Percentiles rank a stretch among this genome's conserved stretches.
Conservation (phyloP, 2,113 vertebrate genomes). For the Brachypteracias leptosomus region DNA sequence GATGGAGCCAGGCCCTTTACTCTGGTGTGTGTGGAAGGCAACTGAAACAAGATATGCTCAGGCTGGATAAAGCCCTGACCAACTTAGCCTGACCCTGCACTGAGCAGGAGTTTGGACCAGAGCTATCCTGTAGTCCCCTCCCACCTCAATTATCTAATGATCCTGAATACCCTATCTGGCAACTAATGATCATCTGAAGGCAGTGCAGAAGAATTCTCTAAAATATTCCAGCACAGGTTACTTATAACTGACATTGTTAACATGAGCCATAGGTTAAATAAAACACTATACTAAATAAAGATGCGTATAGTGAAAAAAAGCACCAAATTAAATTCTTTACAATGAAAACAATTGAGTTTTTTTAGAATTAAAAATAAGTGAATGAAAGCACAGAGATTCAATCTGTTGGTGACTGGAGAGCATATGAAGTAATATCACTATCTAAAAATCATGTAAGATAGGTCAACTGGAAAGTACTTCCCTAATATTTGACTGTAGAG, state of each 20-base stretch:
- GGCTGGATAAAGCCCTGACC: background rate
- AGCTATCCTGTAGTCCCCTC: background rate
- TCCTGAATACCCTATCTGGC: background rate
- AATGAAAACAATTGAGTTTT: background rate
- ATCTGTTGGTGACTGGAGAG: background rate
- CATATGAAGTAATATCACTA: background rate
- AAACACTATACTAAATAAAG: background rate
- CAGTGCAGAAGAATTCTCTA: background rate
- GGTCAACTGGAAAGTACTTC: background rate
- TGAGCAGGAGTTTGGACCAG: background rate
- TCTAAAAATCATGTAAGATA: background rate
- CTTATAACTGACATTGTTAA: background rate
- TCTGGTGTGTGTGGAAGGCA: rapidly evolving
- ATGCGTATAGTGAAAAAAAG: background rate
- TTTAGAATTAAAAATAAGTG: background rate
- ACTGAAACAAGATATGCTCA: background rate
- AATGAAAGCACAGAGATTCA: background rate
- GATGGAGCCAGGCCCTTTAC: background rate
- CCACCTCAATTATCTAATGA: background rate
- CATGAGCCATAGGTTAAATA: background rate
- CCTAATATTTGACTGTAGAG: background rate
- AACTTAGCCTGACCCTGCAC: background rate
- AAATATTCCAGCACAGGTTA: background rate
- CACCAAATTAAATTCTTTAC: background rate
- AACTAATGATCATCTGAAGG: background rate